phyloP scores from a whole-genome alignment of 2,797 vertebrate genomes.

The Chloroceryle inda region DNA sequence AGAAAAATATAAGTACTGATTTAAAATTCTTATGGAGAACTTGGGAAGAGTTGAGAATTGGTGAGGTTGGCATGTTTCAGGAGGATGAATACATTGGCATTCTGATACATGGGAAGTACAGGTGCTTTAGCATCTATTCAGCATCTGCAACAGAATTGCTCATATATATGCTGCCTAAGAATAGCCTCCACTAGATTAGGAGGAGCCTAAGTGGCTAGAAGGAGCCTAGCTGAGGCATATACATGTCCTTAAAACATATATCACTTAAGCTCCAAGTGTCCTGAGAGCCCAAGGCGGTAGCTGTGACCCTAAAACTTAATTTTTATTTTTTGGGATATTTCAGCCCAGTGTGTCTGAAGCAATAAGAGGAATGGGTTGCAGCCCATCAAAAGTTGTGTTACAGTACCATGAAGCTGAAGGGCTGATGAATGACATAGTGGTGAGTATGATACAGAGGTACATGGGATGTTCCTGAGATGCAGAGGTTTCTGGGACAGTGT shows the following conservation, averaged over 20 bases:
- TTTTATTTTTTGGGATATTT: background rate
- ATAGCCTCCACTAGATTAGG: background rate
- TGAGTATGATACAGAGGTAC: background rate
- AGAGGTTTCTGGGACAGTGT: background rate
- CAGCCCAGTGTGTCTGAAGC: background rate
- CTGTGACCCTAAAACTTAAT: background rate
- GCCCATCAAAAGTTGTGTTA: background rate
- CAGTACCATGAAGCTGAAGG: background rate
- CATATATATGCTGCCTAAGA: background rate
- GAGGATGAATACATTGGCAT: background rate
- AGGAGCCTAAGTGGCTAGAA: background rate
- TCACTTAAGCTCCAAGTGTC: background rate
- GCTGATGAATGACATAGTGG: background rate
- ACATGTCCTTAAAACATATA: background rate
- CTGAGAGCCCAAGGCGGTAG: background rate
- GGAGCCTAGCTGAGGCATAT: background rate
- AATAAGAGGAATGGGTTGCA: background rate
- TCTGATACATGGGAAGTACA: background rate
- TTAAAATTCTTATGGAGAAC: background rate
- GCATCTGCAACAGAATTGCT: background rate
- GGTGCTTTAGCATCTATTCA: background rate
- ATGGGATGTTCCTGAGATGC: background rate
- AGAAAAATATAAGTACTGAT: background rate
- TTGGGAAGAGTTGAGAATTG: background rate
- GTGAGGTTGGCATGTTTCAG: background rate